Evolutionary conservation across 2,113 vertebrate genomes (phyloP), one percentile per base, ranked within the genome.

Genomic region (Pseudolaguvia tuberculata): DNA sequence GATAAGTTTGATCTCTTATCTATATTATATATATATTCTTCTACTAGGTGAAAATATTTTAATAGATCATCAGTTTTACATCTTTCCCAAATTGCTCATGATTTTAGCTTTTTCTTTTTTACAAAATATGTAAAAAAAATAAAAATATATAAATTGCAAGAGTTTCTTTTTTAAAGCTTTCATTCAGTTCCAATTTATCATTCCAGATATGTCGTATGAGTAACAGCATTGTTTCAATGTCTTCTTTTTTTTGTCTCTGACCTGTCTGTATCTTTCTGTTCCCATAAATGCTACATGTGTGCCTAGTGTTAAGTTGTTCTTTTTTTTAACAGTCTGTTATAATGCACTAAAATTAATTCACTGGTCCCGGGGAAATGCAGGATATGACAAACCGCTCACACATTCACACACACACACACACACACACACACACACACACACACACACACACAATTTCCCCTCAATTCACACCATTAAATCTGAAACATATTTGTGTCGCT

Each of bases 401-500:
- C 39, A 15, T 8, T 4, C 31, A 35, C 3, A 35, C 31, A 35
- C 31, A 35, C 31, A 35, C 31, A 35, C 31, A 35, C 31, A 35
- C 31, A 35, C 31, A 35, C 31, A 35, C 31, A 35, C 31, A 35
- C 31, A 35, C 31, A 35, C 31, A 35, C 31, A 35, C 63, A 20
- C 35, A 63, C 35, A 14, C 8, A 63, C 61, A 35, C 42, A 63
- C 42, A 27, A 21, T 66, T 66, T 66, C 42, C 23, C 21, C 21
- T 27, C 63, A 27, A 15, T 48, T 66, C 63, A 66, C 42, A 50
- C 35, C 31, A 15, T 66, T 66, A 66, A 66, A 66, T 48, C 14
- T 66, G 63, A 66, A 66, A 66, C 63, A 66, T 48, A 66, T 66
- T 66, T 50, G 42, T 66, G 63, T 2, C 23, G 48, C 21, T 65